A percentile compares a stretch with the other conserved stretches of the same genome.
phyloP scores from a whole-genome alignment of 2,797 vertebrate species.

The Adrianichthys oophorus region DNA sequence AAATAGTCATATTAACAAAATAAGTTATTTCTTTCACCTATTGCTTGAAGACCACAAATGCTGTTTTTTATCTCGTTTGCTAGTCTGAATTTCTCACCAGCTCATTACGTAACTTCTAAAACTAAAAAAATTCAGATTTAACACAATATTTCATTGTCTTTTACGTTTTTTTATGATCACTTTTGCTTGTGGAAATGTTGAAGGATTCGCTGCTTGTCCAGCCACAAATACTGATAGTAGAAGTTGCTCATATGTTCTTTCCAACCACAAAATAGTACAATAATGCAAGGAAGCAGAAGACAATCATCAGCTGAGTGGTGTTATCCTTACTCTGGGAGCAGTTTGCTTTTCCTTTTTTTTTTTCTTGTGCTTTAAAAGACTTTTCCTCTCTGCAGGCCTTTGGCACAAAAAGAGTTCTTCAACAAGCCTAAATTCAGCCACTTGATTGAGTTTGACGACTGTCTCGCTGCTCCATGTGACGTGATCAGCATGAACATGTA shows the following conservation, averaged over 20 bases:
- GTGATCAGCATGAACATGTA: conserved; percentile 79
- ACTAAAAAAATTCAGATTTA: no score
- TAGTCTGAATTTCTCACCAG: no score
- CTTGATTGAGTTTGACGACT: conserved; percentile 70
- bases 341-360: not conserved
- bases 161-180: no score
- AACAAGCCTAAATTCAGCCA: conserved; percentile 83
- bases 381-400: conserved; percentile 59
- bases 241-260: not conserved
- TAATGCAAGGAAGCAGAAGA: not conserved
- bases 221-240: not conserved
- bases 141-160: no score
- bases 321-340: not conserved
- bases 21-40: no score
- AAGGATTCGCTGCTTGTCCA: not conserved
- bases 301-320: no score
- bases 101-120: no score
- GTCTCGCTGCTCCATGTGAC: conserved; percentile 69
- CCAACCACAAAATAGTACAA: not conserved
- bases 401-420: conserved; percentile 83
- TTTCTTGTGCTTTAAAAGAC: not conserved
- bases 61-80: no score
- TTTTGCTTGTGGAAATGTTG: not conserved
- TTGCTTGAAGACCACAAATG: no score
- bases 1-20: no score